Evolutionary conservation across 2,797 vertebrate species (phyloP), one percentile per base, ranked within the genome.

Genomic region (Danio tinwini): DNA sequence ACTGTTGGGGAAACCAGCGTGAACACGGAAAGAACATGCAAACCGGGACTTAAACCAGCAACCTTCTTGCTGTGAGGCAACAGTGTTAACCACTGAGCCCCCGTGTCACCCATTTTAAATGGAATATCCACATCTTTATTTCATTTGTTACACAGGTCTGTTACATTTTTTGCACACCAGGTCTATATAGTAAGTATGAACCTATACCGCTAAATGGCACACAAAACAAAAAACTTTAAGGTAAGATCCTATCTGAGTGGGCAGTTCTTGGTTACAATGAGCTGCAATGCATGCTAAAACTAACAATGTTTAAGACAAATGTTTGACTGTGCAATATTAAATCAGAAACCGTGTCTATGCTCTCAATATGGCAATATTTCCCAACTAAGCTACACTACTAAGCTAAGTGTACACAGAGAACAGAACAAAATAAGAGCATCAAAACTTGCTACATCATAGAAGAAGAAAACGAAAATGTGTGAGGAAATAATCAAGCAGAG

Each of bases 321-420:
- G n/a, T 70, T 16, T 17, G 49, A 3, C 39, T 71, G 42, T 13
- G 7, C 44, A 40, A 56, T 39, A 71, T 39, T 70, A 37, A 78
- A 70, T 70, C 76, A 69, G 74, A 16, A 63, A 47, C 63, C 40
- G 47, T 47, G 19, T 50, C 55, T 49, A 58, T 45, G 53, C 58
- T 17, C 44, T 59, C 9, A 50, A 65, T 8, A 44, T 44, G 5
- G 16, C 52, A 58, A 58, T 49, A 53, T 29, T 71, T 74, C n/a
- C 67, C 7, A 64, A 53, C 7, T 37, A 81, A 75, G 29, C 29
- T 29, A 29, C 29, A 29, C 29, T 29, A 29, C 29, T 29, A 29
- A 29, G 29, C 29, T 29, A 29, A 29, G 1, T 1, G 1, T 29
- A 29, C 29, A 29, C n/a, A 29, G 29, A 29, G 29, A 29, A 29